A percentile compares a stretch with the other conserved stretches of the same genome.
Conservation (phyloP, 2,888 invertebrate genomes). For the Ichneumoninae sp. region DNA sequence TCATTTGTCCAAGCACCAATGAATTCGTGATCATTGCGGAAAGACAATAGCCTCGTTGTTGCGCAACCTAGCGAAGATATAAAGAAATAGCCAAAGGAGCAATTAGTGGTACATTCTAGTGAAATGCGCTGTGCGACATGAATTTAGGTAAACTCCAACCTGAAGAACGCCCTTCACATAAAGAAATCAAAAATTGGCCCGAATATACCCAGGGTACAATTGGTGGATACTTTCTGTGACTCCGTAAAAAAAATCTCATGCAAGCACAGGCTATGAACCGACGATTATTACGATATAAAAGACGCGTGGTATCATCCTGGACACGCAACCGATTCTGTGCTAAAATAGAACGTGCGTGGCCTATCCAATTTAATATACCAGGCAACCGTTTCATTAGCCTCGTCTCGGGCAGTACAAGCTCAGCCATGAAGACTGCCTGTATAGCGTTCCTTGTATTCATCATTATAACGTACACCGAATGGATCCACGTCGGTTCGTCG, state of each 20-base stretch:
- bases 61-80: constrained; percentile 28
- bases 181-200: not conserved
- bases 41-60: constrained; percentile 44
- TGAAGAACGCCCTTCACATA: not conserved
- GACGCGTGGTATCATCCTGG: constrained; percentile 9
- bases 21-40: constrained; percentile 28
- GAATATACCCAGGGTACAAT: not conserved
- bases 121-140: not conserved
- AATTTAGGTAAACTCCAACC: not conserved
- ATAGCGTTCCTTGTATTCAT: constrained; percentile 17
- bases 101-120: constrained; percentile 32
- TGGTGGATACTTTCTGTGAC: not conserved
- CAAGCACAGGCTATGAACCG: not conserved
- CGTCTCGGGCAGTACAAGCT: constrained; percentile 26
- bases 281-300: constrained; percentile 38
- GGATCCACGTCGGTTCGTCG: constrained; percentile 22
- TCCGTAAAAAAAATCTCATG: constrained; percentile 13
- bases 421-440: constrained; percentile 15
- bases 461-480: constrained; percentile 36
- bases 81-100: constrained; percentile 21
- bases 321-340: constrained; percentile 21
- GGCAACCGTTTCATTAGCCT: constrained; percentile 57
- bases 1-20: constrained; percentile 21
- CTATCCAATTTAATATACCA: constrained; percentile 41
- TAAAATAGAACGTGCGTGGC: constrained; percentile 10